These are phyloP conservation scores for Pinctada fucata DNA, from an alignment of 2,888 invertebrate species.

Conservation along the genomic window DNA sequence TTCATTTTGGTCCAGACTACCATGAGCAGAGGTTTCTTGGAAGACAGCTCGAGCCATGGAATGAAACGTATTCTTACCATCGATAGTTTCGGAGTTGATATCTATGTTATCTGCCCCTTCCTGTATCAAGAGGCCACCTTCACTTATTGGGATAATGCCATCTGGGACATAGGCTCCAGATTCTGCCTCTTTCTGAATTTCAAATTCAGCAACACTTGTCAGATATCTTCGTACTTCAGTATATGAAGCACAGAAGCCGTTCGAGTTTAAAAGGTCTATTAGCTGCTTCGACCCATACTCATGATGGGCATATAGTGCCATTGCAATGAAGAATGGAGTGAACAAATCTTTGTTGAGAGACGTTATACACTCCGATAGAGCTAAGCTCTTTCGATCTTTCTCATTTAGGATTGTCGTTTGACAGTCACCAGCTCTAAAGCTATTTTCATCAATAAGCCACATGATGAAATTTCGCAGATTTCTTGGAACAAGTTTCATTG, in stretches of 20 bases:
- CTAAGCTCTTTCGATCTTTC: neutral
- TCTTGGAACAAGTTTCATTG: too few species aligned
- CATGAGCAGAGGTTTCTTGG: too few species aligned
- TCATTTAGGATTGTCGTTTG: too few species aligned
- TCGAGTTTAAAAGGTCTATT: neutral
- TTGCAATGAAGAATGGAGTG: slow-evolving; percentile 4
- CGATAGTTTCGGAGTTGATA: slow-evolving; percentile 23
- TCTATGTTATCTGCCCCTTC: too few species aligned
- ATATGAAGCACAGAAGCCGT: slow-evolving; percentile 4
- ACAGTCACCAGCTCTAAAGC: neutral
- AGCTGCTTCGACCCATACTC: slow-evolving; percentile 5
- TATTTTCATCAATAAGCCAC: slow-evolving; percentile 2
- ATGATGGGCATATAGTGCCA: slow-evolving; percentile 18
- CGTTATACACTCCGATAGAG: slow-evolving; percentile 12
- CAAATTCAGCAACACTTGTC: slow-evolving; percentile 5
- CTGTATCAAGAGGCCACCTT: slow-evolving; percentile 7
- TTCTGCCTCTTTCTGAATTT: neutral
- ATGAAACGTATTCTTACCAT: slow-evolving; percentile 26
- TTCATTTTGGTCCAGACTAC: too few species aligned
- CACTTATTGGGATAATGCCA: neutral
- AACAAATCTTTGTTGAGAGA: slow-evolving; percentile 6
- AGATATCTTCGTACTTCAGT: slow-evolving; percentile 2
- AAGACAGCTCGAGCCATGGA: slow-evolving; percentile 15
- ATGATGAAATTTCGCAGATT: too few species aligned
- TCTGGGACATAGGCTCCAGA: neutral